phyloP scores from a whole-genome alignment of 2,113 vertebrate species.

The Anser cygnoides region DNA sequence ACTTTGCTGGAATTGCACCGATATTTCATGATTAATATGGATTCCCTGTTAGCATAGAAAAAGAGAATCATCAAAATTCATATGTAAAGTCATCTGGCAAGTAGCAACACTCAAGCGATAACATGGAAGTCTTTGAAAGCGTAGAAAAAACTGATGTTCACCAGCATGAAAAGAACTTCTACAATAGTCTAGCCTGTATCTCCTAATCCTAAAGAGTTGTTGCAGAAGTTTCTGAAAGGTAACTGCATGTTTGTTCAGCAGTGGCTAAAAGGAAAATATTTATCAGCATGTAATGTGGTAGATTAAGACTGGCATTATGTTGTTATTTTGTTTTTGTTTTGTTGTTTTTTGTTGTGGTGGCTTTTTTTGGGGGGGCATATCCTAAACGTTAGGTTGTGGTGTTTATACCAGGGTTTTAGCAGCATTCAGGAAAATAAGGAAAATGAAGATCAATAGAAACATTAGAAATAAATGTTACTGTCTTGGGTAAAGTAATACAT shows the following conservation, averaged over 20 bases:
- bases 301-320: background rate
- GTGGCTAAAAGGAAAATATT: constrained; percentile 37
- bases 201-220: constrained; percentile 10
- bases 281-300: background rate
- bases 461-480: constrained; percentile 61
- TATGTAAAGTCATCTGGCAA: background rate
- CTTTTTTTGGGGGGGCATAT: background rate
- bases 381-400: background rate
- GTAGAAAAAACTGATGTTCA: background rate
- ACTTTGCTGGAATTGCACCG: background rate
- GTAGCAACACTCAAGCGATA: background rate
- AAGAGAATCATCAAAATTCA: background rate
- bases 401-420: background rate
- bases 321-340: too few species aligned
- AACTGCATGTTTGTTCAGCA: constrained; percentile 12
- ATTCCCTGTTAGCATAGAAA: background rate
- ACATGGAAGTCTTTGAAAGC: background rate
- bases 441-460: constrained; percentile 62
- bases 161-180: background rate
- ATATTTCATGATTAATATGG: background rate
- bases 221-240: constrained; percentile 14
- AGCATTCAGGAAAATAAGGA: constrained; percentile 48
- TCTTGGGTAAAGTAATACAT: constrained; percentile 6
- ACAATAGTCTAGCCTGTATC: background rate
- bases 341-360: too few species aligned